Conservation (phyloP, 2,113 vertebrate species). For the Diadophis punctatus region DNA sequence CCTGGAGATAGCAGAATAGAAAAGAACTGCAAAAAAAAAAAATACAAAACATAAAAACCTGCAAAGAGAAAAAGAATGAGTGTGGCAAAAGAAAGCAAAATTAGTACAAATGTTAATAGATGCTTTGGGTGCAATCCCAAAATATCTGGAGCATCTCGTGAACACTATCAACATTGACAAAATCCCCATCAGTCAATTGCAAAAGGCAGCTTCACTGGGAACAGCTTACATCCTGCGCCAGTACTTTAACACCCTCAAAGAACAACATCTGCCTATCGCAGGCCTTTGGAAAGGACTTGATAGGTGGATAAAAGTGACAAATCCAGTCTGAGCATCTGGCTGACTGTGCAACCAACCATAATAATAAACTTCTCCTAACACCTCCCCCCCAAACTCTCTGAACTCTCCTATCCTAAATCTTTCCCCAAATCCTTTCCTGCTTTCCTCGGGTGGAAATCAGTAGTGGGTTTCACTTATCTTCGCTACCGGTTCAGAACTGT, state of each 20-base stretch:
- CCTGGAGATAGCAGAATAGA: not conserved
- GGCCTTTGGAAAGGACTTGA: not conserved
- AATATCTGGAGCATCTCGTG: not conserved
- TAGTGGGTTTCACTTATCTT: too few species aligned
- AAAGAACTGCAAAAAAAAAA: too few species aligned
- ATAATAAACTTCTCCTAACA: not conserved
- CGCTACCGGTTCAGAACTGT: too few species aligned
- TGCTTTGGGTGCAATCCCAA: not conserved
- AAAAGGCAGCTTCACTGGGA: not conserved
- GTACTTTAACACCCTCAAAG: not conserved
- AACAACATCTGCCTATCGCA: not conserved
- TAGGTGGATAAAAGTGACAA: not conserved
- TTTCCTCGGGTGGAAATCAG: not conserved
- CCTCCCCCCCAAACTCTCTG: not conserved
- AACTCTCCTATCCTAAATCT: not conserved
- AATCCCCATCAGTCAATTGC: not conserved
- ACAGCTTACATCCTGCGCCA: not conserved
- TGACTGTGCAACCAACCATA: not conserved
- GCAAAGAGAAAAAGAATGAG: not conserved
- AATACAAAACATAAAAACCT: not conserved
- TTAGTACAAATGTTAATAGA: not conserved
- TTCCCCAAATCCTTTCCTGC: not conserved
- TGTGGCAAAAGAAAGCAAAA: not conserved
- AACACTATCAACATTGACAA: not conserved
- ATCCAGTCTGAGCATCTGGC: not conserved